Conservation (phyloP, 37 sponge, comb jelly and placozoan species). For the Spongilla lacustris region DNA sequence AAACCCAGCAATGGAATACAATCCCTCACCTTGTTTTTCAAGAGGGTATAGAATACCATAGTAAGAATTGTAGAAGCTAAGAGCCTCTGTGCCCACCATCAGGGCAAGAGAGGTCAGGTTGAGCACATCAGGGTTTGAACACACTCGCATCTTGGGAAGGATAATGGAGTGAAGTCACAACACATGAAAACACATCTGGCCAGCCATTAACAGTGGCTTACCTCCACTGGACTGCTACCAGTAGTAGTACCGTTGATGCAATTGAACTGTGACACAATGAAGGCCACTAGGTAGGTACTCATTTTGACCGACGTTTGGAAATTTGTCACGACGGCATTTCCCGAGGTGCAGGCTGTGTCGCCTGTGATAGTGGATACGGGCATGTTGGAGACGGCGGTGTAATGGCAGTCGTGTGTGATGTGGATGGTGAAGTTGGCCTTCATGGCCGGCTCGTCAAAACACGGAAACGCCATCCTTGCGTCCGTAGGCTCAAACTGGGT, state of each 20-base stretch:
- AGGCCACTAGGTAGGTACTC: constrained; percentile 91
- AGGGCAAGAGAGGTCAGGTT: constrained; percentile 80
- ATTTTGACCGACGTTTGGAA: constrained; percentile 81
- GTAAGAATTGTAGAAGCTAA: constrained; percentile 80
- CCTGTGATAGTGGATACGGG: constrained; percentile 23
- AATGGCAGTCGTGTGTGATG: constrained; percentile 53
- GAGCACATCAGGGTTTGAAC: constrained; percentile 71
- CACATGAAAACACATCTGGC: not conserved
- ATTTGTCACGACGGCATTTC: constrained; percentile 29
- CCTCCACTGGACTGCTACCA: constrained; percentile 6
- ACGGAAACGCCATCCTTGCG: constrained; percentile 96
- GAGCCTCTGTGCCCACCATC: constrained; percentile 45
- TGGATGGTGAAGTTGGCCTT: constrained; percentile 91
- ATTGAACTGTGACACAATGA: constrained; percentile 79
- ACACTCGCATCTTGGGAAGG: constrained; percentile 79
- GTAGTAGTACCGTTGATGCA: constrained; percentile 23
- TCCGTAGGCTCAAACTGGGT: constrained; percentile 97
- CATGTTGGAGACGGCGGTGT: constrained; percentile 86
- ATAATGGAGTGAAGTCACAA: no score
- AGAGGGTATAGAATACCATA: constrained; percentile 88
- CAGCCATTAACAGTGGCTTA: not conserved
- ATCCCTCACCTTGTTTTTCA: constrained; percentile 83
- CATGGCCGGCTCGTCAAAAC: constrained; percentile 95
- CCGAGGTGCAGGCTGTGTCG: not conserved
- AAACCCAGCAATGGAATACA: no score